A percentile compares a stretch with the other conserved stretches of the same genome.
phyloP scores from a whole-genome alignment of 2,888 invertebrate genomes.

The Hesperia comma region DNA sequence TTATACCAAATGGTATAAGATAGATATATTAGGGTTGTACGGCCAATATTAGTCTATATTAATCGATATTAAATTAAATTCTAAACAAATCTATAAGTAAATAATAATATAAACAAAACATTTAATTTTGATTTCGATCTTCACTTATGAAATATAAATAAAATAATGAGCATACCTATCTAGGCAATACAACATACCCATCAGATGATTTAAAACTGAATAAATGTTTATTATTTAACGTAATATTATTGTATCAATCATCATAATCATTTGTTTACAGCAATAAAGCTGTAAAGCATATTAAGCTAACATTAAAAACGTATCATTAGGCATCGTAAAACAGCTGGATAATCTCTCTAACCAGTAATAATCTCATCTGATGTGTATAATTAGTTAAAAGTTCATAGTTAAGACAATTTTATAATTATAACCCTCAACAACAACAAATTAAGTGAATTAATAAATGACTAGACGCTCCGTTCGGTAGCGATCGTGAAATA shows the following conservation, averaged over 20 bases:
- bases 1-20: no score
- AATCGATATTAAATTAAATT: no score
- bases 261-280: slow-evolving; percentile 25
- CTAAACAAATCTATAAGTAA: no score
- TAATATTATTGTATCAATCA: slow-evolving; percentile 14
- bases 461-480: slow-evolving; percentile 27
- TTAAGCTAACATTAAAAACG: slow-evolving; percentile 26
- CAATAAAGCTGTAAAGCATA: slow-evolving; percentile 24
- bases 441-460: slow-evolving; percentile 32
- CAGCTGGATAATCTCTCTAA: slow-evolving; percentile 28
- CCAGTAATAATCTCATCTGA: slow-evolving; percentile 33
- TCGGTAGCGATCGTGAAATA: slow-evolving; percentile 49
- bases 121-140: no score
- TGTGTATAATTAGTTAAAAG: slow-evolving; percentile 21
- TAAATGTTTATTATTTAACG: neutral
- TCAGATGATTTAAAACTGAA: no score
- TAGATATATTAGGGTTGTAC: no score
- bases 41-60: no score
- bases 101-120: no score
- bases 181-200: neutral
- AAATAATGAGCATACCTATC: no score
- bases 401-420: slow-evolving; percentile 7
- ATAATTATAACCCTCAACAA: slow-evolving; percentile 17
- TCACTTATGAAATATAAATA: neutral
- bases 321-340: slow-evolving; percentile 27